These are phyloP conservation scores for Troides oblongomaculatus DNA, from an alignment of 2,888 invertebrate genomes.

Conservation along the genomic window DNA sequence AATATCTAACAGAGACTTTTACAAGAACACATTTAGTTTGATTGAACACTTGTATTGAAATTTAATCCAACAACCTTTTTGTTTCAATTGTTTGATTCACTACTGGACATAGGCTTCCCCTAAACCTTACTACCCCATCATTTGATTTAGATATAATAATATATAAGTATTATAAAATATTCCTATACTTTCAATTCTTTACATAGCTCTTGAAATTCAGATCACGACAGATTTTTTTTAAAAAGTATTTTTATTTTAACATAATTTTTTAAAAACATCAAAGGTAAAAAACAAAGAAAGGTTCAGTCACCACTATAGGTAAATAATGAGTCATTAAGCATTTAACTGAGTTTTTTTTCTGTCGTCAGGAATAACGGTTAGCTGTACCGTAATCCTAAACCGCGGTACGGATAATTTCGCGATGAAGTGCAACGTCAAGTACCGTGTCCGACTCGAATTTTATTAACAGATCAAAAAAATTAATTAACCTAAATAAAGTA, in stretches of 20 bases:
- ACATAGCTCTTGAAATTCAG: no score
- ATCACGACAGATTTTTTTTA: no score
- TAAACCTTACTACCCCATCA: no score
- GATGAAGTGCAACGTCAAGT: slow-evolving; percentile 8
- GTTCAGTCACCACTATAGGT: not conserved
- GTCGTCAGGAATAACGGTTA: slow-evolving; percentile 13
- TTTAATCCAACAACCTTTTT: no score
- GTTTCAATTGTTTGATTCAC: no score
- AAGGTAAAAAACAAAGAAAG: not conserved
- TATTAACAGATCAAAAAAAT: slow-evolving; percentile 11
- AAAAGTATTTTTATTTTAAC: not conserved
- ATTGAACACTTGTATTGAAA: no score
- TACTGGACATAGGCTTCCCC: no score
- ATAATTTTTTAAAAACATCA: not conserved
- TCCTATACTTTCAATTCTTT: no score
- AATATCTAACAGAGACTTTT: no score
- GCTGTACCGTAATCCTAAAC: slow-evolving; percentile 14
- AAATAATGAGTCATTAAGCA: slow-evolving; percentile 14
- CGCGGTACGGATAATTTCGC: not conserved
- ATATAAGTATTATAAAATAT: no score
- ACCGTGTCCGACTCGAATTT: slow-evolving; percentile 13
- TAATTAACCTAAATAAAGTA: slow-evolving; percentile 22
- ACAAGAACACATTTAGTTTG: no score
- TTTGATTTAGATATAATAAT: no score
- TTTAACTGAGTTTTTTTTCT: slow-evolving; percentile 4